Base-by-base conservation (phyloP, 2,797 vertebrate species). In the Microcaecilia unicolor region DNA sequence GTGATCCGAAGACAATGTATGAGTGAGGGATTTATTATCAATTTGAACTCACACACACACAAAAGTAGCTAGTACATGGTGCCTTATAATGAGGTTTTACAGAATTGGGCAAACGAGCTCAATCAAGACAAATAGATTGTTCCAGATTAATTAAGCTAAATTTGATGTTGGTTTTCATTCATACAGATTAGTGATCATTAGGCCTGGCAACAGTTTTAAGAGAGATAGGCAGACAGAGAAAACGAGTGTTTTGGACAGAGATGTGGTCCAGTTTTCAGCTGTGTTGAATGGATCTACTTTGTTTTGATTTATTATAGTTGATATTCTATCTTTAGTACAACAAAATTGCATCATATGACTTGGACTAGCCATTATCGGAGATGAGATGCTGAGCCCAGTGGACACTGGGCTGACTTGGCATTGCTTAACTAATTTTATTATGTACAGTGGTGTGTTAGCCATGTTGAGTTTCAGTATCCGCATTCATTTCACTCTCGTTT, bases 1-100 rank as follows among this genome's bases (percentile, higher is more conserved):
- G 70, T 63, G 64, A 77, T 54, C 44, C 46, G 60, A 54, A 68
- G 64, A 71, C 70, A 67, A 59, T 71, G 67, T 71, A 67, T 69
- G 65, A 71, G 58, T 68, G 56, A 71, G 60, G 50, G 59, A 70
- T 52, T 47, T 34, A 58, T 72, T 70, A 67, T 67, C 73, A 64
- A 57, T 74, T 72, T 66, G 61, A 50, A 43, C 13, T 19, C 6
- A 7, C 11, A 30, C 16, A 5, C 13, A 15, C 35, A 29, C 28
- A 55, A 42, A 25, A 48, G 32, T 50, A 57, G 39, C 2, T 2
- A 22, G 3, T 15, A 15, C 16, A 15, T 15, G 8, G 16, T 12
- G 6, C 15, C 25, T 6, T 14, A 50, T 62, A 67, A 70, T 28
- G 4, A 74, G 54, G 51, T 44, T 45, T 53, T 46, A 40, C 39